A percentile compares a stretch with the other conserved stretches of the same genome.
phyloP scores from a whole-genome alignment of 1,140 invertebrate genomes.

The Drosophila kepulauana region DNA sequence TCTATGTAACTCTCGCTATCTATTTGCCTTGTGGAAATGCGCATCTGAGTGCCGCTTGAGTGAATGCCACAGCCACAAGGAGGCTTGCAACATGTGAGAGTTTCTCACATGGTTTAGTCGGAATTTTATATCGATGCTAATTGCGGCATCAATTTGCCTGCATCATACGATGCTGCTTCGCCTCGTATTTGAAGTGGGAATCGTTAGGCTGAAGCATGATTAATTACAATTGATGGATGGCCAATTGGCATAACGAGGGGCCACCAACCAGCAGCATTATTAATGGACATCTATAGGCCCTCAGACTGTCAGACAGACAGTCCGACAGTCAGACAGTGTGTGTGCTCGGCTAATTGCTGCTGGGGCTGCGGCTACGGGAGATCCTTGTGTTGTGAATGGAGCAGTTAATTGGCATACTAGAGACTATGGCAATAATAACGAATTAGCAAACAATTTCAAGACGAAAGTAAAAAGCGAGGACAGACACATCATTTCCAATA shows the following conservation, averaged over 20 bases:
- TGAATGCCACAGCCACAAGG: background rate
- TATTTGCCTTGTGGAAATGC: slow-evolving; percentile 7
- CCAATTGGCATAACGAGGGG: slow-evolving; percentile 68
- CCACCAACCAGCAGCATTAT: slow-evolving; percentile 59
- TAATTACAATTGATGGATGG: slow-evolving; percentile 80
- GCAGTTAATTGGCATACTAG: slow-evolving; percentile 42
- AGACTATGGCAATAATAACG: slow-evolving; percentile 72
- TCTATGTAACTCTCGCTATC: background rate
- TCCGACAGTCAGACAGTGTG: background rate
- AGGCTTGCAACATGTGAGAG: slow-evolving; percentile 38
- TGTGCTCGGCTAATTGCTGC: slow-evolving; percentile 60
- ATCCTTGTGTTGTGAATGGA: slow-evolving; percentile 23
- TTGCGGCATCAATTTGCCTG: slow-evolving; percentile 53
- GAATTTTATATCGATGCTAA: slow-evolving; percentile 41
- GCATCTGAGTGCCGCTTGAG: slow-evolving; percentile 14
- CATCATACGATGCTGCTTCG: background rate
- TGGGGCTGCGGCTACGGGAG: slow-evolving; percentile 14
- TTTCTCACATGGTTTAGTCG: slow-evolving; percentile 32
- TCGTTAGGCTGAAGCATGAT: slow-evolving; percentile 75
- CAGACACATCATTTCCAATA: slow-evolving; percentile 25
- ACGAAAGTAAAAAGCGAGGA: slow-evolving; percentile 43
- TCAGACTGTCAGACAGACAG: slow-evolving; percentile 27
- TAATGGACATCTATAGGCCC: slow-evolving; percentile 59
- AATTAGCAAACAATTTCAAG: slow-evolving; percentile 78
- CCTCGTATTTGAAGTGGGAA: slow-evolving; percentile 51